Evolutionary conservation across 2,113 vertebrate genomes (phyloP), one percentile per base, ranked within the genome.

Genomic region (Herpailurus yagouaroundi): DNA sequence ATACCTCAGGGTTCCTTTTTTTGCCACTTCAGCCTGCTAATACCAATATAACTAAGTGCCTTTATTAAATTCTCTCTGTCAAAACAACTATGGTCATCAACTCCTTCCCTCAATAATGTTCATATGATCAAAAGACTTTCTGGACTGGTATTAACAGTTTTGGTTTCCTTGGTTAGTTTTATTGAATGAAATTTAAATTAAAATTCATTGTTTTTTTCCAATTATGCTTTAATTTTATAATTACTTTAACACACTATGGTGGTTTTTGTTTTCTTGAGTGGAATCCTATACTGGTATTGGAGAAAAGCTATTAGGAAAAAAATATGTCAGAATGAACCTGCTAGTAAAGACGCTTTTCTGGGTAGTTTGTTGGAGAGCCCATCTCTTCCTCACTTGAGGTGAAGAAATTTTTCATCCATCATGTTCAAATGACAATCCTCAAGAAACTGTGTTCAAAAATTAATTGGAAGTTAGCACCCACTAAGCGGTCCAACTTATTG

Each of bases 41-140:
- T 38, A 87, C 21, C 11, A 52, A 10, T 55, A 87, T 95, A 95
- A 89, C 74, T 66, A 64, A 96, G 90, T 71, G 13, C 96, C 76
- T 96, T 95, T 83, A 92, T 94, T 96, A 96, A 92, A 96, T 97
- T 89, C 33, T 96, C 55, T 96, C 93, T 90, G 94, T 92, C 90
- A 97, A 96, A 96, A 92, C 94, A 97, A 90, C 90, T 48, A 80
- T 50, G 45, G 23, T 18, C 63, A 90, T 60, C 68, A 96, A 52
- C 38, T 80, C 31, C 50, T 90, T 81, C 60, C 55, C 74, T 91
- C 73, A 92, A 73, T 91, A 84, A 84, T 74, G 23, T 74, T 71
- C 83, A 79, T 9, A 48, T 76, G 50, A 91, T 76, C 79, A 89
- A 89, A 94, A 95, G 48, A 36, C 23, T 87, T 97, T 91, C 69